These are phyloP conservation scores for Peromyscus nudipes DNA, from an alignment of 2,797 vertebrate species.

Conservation along the genomic window DNA sequence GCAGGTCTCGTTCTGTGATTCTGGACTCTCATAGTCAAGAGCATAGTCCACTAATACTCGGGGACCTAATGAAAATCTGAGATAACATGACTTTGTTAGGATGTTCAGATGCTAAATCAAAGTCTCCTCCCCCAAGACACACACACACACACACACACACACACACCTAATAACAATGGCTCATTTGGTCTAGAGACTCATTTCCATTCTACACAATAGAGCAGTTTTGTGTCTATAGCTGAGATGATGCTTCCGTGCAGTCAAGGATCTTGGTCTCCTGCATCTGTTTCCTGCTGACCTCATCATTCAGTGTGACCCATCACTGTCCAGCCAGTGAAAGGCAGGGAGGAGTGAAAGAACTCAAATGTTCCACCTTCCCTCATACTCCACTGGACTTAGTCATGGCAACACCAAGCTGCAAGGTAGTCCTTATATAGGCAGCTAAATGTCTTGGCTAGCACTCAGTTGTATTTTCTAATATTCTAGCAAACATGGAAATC, in stretches of 20 bases:
- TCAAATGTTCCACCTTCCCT: not conserved
- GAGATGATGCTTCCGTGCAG: not conserved
- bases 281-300: not conserved
- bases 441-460: slow-evolving; percentile 8
- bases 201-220: not conserved
- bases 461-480: not conserved
- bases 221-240: not conserved
- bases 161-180: not conserved
- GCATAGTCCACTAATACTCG: not conserved
- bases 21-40: not conserved
- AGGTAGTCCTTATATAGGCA: not conserved
- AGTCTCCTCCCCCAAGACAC: not conserved
- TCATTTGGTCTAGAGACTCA: not conserved
- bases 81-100: not conserved
- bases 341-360: not conserved
- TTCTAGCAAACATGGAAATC: not conserved
- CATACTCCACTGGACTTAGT: not conserved
- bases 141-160: not conserved
- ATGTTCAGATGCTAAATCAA: not conserved
- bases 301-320: not conserved
- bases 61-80: not conserved
- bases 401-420: not conserved
- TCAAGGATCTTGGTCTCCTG: not conserved
- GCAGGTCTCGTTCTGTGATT: not conserved
- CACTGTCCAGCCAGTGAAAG: not conserved